Evolutionary conservation across 2,113 vertebrate species (phyloP).

Genomic region (Dascyllus trimaculatus): DNA sequence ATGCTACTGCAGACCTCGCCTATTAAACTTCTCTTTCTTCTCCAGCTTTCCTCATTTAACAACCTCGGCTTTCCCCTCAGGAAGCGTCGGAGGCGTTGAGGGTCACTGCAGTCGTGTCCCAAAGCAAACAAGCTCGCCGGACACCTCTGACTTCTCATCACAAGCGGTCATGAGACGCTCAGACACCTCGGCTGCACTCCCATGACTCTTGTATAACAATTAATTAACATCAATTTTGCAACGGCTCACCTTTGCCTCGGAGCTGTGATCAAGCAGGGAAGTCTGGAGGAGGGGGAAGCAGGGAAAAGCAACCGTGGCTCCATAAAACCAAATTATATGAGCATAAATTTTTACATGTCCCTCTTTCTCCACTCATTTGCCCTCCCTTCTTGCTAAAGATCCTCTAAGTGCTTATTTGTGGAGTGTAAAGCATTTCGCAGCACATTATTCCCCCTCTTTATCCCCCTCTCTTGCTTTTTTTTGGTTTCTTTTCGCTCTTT

Average conservation of each 20-base stretch:
- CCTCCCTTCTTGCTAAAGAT: neutral
- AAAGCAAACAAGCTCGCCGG: conserved; percentile 53
- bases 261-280: neutral
- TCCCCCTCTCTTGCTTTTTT: neutral
- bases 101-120: conserved; percentile 32
- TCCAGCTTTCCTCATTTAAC: conserved; percentile 25
- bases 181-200: conserved; percentile 21
- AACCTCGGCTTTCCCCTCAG: neutral
- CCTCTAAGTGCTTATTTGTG: too few relatives aligned
- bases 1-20: too few relatives aligned
- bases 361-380: neutral
- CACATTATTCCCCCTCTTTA: neutral
- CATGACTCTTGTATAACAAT: conserved; percentile 58
- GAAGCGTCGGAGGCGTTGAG: neutral
- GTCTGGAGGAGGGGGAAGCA: neutral
- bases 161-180: conserved; percentile 49
- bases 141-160: conserved; percentile 41
- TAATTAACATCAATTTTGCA: conserved; percentile 17
- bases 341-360: neutral
- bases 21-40: neutral
- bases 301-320: neutral
- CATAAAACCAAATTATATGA: neutral
- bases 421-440: too few relatives aligned
- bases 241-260: conserved; percentile 4
- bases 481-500: neutral